Evolutionary conservation across 1,140 invertebrate genomes (phyloP).

Genomic region (Sinonovacula constricta): DNA sequence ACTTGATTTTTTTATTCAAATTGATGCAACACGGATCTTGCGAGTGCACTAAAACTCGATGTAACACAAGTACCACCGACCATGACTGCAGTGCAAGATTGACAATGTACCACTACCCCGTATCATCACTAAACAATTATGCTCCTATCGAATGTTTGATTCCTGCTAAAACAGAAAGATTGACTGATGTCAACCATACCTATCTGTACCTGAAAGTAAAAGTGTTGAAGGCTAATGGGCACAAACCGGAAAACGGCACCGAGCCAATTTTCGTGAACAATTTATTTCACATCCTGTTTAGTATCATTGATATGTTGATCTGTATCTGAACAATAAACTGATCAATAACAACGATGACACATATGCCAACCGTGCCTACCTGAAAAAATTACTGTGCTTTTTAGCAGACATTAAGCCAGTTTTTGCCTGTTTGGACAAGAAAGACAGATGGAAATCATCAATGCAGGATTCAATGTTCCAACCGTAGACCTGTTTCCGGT

Average conservation of each 20-base stretch:
- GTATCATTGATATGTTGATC: too few relatives aligned
- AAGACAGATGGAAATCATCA: too few relatives aligned
- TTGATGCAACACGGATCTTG: too few relatives aligned
- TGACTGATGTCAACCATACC: background rate
- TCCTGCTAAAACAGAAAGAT: background rate
- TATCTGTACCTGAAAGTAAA: too few relatives aligned
- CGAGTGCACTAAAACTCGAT: background rate
- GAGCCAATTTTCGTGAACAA: background rate
- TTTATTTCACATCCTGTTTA: background rate
- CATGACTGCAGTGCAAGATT: conserved; percentile 2
- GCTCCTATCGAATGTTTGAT: background rate
- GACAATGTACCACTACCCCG: conserved; percentile 5
- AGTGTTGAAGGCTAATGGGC: too few relatives aligned
- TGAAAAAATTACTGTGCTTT: background rate
- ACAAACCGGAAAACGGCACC: background rate
- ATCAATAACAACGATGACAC: background rate
- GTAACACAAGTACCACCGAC: background rate
- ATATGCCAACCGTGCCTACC: background rate
- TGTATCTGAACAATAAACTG: conserved; percentile 1
- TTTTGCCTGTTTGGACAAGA: background rate
- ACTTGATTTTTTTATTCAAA: too few relatives aligned
- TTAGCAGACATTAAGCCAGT: background rate
- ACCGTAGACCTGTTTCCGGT: background rate
- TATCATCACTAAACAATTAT: background rate
- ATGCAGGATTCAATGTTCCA: too few relatives aligned